Conservation (phyloP, 2,888 invertebrate species). For the Stenotaenia linearis region DNA sequence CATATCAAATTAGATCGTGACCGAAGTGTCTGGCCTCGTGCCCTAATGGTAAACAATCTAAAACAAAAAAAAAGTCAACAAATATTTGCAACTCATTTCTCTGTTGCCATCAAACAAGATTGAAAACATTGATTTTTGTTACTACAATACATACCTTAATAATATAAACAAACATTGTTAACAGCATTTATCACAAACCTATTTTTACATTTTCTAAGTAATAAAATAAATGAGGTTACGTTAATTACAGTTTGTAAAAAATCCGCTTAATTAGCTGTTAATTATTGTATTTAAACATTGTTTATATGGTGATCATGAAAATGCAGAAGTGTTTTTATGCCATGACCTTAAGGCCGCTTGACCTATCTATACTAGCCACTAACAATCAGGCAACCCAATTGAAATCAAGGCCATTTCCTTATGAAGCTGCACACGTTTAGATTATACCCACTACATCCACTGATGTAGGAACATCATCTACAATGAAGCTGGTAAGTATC, state of each 20-base stretch:
- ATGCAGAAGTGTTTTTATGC: constrained; percentile 18
- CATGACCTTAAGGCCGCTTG: constrained; percentile 33
- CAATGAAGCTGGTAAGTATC: constrained; percentile 24
- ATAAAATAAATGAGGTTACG: not conserved
- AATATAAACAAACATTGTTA: too few relatives aligned
- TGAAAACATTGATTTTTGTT: too few relatives aligned
- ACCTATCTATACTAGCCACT: constrained; percentile 33
- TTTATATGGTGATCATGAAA: not conserved
- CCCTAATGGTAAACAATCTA: not conserved
- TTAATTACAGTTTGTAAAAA: not conserved
- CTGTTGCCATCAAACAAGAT: too few relatives aligned
- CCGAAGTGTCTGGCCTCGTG: not conserved
- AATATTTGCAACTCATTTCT: not conserved
- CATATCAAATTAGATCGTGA: not conserved
- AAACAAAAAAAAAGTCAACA: not conserved
- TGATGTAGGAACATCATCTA: not conserved
- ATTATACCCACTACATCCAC: not conserved
- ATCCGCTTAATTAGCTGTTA: not conserved
- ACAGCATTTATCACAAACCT: too few relatives aligned
- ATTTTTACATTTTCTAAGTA: not conserved
- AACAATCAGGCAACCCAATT: constrained; percentile 24
- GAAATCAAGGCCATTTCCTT: not conserved
- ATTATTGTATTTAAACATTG: not conserved
- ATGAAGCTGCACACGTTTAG: too few relatives aligned
- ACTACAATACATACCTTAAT: too few relatives aligned